phyloP scores from a whole-genome alignment of 1,140 invertebrate species.

The Drosophila busckii region DNA sequence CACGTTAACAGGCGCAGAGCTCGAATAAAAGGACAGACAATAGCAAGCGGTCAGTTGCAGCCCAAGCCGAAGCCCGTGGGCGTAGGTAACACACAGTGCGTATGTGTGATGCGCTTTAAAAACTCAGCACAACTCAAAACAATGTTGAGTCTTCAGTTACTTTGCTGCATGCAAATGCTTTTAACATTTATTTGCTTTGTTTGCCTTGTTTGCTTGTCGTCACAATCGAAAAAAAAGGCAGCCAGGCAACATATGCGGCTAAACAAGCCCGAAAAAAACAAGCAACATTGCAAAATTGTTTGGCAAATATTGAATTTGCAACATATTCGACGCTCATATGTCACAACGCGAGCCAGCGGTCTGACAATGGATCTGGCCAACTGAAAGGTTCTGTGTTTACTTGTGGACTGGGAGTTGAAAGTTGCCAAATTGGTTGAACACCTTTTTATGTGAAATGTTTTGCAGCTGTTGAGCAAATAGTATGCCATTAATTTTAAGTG shows the following conservation, averaged over 20 bases:
- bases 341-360: constrained; percentile 35
- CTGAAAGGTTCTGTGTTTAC: constrained; percentile 68
- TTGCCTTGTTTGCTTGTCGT: constrained; percentile 54
- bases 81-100: constrained; percentile 43
- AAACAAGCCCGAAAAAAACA: constrained; percentile 36
- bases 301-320: constrained; percentile 79
- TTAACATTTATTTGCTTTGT: constrained; percentile 64
- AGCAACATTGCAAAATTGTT: constrained; percentile 73
- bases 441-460: constrained; percentile 39
- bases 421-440: constrained; percentile 29
- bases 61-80: constrained; percentile 7
- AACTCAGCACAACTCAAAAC: not conserved
- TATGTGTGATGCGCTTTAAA: constrained; percentile 26
- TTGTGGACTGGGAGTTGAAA: constrained; percentile 7
- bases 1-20: constrained; percentile 56
- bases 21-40: constrained; percentile 9
- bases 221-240: constrained; percentile 44
- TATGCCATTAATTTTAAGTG: constrained; percentile 71
- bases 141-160: not conserved
- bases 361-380: constrained; percentile 14
- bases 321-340: constrained; percentile 74
- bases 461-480: constrained; percentile 69
- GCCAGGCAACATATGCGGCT: constrained; percentile 12
- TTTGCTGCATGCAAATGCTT: constrained; percentile 59
- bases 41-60: constrained; percentile 52